Evolutionary conservation across 2,888 invertebrate species (phyloP), one percentile per base, ranked within the genome.

Genomic region (Nasonovia ribisnigri): DNA sequence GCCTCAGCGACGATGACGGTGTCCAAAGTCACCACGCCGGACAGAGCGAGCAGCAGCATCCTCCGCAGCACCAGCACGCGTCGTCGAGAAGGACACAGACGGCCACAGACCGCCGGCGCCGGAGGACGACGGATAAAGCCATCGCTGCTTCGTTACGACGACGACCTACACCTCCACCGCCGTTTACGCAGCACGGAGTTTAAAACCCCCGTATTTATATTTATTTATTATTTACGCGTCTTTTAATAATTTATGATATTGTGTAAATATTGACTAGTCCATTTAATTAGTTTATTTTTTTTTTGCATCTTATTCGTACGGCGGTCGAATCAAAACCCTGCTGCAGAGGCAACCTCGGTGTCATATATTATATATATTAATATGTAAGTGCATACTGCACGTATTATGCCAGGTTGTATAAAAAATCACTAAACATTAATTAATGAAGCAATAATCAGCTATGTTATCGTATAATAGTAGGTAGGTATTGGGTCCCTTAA

Each of bases 241-340:
- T 88, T 54, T 77, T 77, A 77, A 13, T n/a, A 13, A 36, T 77
- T 77, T 77, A 36, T 77, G 13, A 36, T 88, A 54, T 88, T 88
- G 42, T 88, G 36, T 88, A 54, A 46, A 24, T 24, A 24, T 36
- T 48, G 42, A 90, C 90, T 77, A 77, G 90, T 90, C 90, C 51
- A 51, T 77, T 48, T 67, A 60, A 90, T 90, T 67, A 48, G 48
- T 90, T 77, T 60, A 67, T 48, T 77, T 77, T 26, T 26, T 57
- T 57, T 54, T 67, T 1, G 20, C 36, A 36, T 77, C 42, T 36
- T 77, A 77, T 77, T 48, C 36, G 51, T 88, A 36, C n/a, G 48
- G 87, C n/a, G 48, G 87, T 54, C 51, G 51, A 36, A 54, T 77
- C 36, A 36, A 77, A 24, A 8, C 36, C 77, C 77, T 51, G 16